Evolutionary conservation across 2,113 vertebrate genomes (phyloP), one percentile per base, ranked within the genome.

Genomic region (Anarrhichthys ocellatus): DNA sequence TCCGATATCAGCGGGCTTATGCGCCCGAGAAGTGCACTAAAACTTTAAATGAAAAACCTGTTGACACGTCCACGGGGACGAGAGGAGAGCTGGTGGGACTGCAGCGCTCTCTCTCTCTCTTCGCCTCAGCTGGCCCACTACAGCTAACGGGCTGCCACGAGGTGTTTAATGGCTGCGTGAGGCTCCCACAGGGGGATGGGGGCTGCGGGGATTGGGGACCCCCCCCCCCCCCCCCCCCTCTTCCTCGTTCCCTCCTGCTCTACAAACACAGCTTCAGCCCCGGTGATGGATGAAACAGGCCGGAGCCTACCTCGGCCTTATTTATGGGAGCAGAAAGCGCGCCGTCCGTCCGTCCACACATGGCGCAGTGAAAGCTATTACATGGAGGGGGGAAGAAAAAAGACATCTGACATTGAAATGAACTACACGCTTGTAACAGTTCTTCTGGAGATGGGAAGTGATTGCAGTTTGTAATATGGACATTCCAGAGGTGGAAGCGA

Each of bases 281-380:
- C 88, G 15, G 85, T 93, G 93, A 94, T 94, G 92, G 91, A 92
- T 93, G 93, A 90, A 94, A 89, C 93, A 94, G 93, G 90, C 91
- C 24, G 69, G 83, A 85, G 79, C 58, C 84, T 75, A 85, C 90
- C 82, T 81, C 77, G 17, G 78, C 1, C 73, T 93, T 92, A 93
- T 93, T 94, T 94, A 93, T 93, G 93, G 87, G 81, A 88, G 83
- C 83, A 84, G 88, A 90, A 90, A 73, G 83, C 76, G 6, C 84
- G 6, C 84, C 83, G 87, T 87, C 89, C 50, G 0, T 91, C 84
- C 84, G 73, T 86, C 84, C 73, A 11, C 90, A 78, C 83, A 87
- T 61, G 27, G 76, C 58, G 27, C 89, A 73, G 86, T 87, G 87
- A 92, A 91, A 84, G 83, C 78, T 75, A 84, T 89, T 87, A 88